These are phyloP conservation scores for Casuarius casuarius DNA, from an alignment of 2,113 vertebrate species.

Conservation along the genomic window DNA sequence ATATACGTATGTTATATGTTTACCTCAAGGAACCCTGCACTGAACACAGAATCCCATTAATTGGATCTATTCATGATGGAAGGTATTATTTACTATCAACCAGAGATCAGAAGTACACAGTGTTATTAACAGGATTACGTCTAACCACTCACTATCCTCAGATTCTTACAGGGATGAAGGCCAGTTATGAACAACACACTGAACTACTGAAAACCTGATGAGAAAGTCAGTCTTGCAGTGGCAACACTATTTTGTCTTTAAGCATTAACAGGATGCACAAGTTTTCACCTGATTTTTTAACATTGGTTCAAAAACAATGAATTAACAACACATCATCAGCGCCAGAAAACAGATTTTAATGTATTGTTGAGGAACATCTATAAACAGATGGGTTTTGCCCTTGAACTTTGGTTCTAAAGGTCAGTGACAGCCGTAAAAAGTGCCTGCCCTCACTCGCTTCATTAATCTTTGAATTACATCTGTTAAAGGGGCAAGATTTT, in stretches of 20 bases:
- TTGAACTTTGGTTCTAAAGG: neutral
- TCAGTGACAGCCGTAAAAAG: neutral
- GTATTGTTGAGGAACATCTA: neutral
- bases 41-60: neutral
- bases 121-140: neutral
- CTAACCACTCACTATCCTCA: neutral
- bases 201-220: neutral
- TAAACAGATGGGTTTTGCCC: neutral
- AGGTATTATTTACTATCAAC: neutral
- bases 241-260: neutral
- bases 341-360: neutral
- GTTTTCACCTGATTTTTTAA: neutral
- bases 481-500: neutral
- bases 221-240: neutral
- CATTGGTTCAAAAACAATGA: neutral
- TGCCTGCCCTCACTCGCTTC: neutral
- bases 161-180: neutral
- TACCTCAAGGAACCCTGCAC: neutral
- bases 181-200: rapidly evolving
- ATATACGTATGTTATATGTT: too few relatives aligned
- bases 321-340: neutral
- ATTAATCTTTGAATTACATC: neutral
- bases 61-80: neutral
- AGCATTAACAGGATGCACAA: neutral
- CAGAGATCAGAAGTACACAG: neutral